Conservation (phyloP, 2,797 vertebrate genomes). For the Eulemur rubriventer region DNA sequence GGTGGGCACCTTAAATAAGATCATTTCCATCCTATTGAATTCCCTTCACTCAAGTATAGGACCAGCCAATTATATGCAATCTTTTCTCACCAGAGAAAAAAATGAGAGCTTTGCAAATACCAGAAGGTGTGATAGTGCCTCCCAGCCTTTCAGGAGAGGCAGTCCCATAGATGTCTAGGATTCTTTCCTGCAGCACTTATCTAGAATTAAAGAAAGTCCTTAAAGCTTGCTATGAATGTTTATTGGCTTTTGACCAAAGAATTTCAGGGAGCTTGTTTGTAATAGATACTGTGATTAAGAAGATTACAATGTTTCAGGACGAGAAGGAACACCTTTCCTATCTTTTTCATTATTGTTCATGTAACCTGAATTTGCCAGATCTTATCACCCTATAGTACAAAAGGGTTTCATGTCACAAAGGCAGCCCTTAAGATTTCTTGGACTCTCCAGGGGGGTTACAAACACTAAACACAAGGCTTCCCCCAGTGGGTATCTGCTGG, state of each 20-base stretch:
- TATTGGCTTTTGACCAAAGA: not conserved
- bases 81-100: constrained; percentile 11
- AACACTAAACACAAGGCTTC: not conserved
- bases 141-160: not conserved
- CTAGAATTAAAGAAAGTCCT: not conserved
- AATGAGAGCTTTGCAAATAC: not conserved
- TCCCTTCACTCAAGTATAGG: not conserved
- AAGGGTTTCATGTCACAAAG: not conserved
- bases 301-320: not conserved
- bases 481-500: not conserved
- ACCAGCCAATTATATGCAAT: not conserved
- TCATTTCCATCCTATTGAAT: not conserved
- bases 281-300: not conserved
- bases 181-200: not conserved
- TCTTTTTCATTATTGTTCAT: not conserved
- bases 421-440: not conserved
- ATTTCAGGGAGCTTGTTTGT: not conserved
- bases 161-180: not conserved
- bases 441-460: not conserved
- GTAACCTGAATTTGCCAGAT: not conserved
- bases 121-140: not conserved
- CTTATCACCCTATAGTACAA: not conserved
- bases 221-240: not conserved
- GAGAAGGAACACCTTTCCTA: not conserved
- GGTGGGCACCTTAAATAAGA: not conserved